A percentile compares a stretch with the other conserved stretches of the same genome.
Conservation (phyloP, 2,113 vertebrate genomes). For the Cyphomyrus plagiostoma region DNA sequence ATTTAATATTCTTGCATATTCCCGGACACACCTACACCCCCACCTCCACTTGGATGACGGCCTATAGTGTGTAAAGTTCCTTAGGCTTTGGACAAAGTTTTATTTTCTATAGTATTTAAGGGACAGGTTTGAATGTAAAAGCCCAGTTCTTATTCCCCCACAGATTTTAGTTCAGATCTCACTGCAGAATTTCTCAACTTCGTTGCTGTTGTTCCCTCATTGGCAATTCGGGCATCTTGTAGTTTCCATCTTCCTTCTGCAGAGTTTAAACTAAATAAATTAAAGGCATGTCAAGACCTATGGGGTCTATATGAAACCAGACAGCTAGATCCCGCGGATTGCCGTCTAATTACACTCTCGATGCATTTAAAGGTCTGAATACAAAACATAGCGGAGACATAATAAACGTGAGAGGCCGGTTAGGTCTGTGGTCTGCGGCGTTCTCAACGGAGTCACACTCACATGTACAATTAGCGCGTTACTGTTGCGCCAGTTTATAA, state of each 20-base stretch:
- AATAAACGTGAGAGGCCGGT: background rate
- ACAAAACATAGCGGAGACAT: background rate
- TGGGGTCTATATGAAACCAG: background rate
- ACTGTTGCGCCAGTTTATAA: background rate
- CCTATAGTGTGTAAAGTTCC: background rate
- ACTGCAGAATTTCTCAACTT: background rate
- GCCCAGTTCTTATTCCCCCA: background rate
- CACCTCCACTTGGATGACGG: background rate
- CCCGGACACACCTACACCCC: background rate
- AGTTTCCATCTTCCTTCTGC: background rate
- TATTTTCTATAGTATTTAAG: background rate
- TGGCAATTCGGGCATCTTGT: background rate
- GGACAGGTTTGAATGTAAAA: background rate
- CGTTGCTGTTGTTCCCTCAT: background rate
- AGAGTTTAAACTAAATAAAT: background rate
- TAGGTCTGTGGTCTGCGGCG: background rate
- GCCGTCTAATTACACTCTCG: background rate
- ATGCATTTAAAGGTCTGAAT: background rate
- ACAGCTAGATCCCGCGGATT: background rate
- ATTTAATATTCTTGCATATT: background rate
- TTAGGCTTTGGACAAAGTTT: background rate
- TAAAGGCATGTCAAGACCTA: background rate
- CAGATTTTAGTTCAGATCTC: background rate
- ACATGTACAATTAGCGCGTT: background rate
- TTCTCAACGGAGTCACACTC: background rate